A percentile compares a stretch with the other conserved stretches of the same genome.
Conservation (phyloP, 2,797 vertebrate species). For the Rallus crepitans region DNA sequence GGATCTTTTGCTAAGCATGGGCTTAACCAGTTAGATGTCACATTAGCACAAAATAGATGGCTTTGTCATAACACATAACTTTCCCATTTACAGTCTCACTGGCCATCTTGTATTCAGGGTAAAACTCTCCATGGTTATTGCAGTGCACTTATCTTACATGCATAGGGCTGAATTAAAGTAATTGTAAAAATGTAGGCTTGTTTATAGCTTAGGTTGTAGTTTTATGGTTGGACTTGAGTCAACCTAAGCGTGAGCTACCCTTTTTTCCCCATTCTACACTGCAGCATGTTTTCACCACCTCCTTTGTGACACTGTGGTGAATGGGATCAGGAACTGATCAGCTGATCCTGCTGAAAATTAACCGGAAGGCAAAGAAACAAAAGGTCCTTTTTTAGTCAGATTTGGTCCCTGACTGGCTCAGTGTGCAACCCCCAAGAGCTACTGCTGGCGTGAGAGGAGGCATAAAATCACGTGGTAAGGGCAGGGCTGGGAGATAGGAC, state of each 20-base stretch:
- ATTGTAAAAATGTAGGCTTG: background rate
- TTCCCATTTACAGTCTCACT: background rate
- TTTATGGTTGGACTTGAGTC: background rate
- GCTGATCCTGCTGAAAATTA: conserved; percentile 53
- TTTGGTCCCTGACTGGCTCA: conserved; percentile 12
- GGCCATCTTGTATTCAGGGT: background rate
- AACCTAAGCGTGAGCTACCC: background rate
- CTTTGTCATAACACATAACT: background rate
- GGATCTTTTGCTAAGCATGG: background rate
- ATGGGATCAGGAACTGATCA: conserved; percentile 20
- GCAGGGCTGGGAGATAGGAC: background rate
- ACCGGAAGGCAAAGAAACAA: conserved; percentile 41
- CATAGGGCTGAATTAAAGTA: background rate
- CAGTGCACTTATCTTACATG: background rate
- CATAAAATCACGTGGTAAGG: background rate
- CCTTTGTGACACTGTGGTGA: conserved; percentile 32
- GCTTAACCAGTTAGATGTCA: background rate
- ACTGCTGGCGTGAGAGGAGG: background rate
- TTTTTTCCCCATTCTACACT: background rate
- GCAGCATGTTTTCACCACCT: conserved; percentile 1
- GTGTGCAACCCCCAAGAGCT: background rate
- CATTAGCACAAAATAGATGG: background rate
- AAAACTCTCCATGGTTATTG: background rate
- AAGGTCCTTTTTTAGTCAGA: conserved; percentile 32
- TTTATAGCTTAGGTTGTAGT: background rate